Base-by-base conservation (phyloP, 2,888 invertebrate species). In the Mythimna pallens region DNA sequence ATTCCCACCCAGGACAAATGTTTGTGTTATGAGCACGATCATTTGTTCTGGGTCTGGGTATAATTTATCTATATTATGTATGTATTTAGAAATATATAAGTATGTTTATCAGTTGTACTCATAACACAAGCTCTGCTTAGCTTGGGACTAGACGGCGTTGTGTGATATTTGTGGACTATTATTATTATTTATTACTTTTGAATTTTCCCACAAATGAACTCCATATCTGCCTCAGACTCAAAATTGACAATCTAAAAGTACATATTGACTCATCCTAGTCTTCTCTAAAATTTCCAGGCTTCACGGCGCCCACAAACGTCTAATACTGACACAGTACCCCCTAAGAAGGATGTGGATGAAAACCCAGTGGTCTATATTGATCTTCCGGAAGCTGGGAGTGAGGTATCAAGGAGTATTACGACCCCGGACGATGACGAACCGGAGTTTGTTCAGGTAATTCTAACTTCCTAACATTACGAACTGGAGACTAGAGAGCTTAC, bases 341-440 rank as follows among this genome's bases (percentile, higher is more conserved):
- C 58, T 1, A 91, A 89, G 62, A 58, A 59, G 7, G 89, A 88
- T 12, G 80, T 77, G 0, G 89, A 90, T 8, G 84, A 81, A 0
- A 78, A 70, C 1, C 93, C 92, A 2, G 91, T 91, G 0, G 90
- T 94, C 1, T 93, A 93, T 72, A 92, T 93, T 14, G 93, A 93
- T 9, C 36, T 94, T 10, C 93, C 94, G 0, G 90, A 91, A 3
- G 77, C 77, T n/a, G 89, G 87, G 0, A 93, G 91, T 59, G 87
- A 85, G 4, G 90, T 92, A 0, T 76, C 86, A 0, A 75, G 70
- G 3, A 87, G 80, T 7, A 78, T 75, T 0, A 73, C 61, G 12
- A 47, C 55, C 0, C 72, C 80, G 0, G 72, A 64, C 0, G 81
- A 80, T 2, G 77, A 81, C 0, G 89, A 91, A 47, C 88, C 89